Conservation (phyloP, 2,113 vertebrate species). For the Deroptyus accipitrinus region DNA sequence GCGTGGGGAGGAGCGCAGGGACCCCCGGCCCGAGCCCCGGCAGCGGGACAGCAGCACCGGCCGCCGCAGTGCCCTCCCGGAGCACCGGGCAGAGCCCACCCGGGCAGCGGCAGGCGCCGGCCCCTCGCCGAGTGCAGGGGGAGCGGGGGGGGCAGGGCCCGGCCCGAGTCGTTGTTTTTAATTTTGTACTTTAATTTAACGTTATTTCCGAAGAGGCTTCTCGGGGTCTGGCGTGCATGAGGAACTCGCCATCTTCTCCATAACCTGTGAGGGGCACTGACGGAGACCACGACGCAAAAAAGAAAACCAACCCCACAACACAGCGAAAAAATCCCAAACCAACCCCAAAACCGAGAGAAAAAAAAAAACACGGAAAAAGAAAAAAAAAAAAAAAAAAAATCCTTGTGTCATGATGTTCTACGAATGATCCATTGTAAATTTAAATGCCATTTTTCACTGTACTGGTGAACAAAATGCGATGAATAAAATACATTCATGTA, state of each 20-base stretch:
- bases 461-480: constrained; percentile 95
- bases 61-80: not conserved
- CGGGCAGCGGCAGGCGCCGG: constrained; percentile 69
- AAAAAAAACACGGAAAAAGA: not conserved
- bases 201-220: constrained; percentile 87
- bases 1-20: not conserved
- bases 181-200: constrained; percentile 85
- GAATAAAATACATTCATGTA: constrained; percentile 80
- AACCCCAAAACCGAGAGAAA: constrained; percentile 6
- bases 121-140: constrained; percentile 42
- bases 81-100: not conserved
- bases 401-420: constrained; percentile 90
- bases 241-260: constrained; percentile 87
- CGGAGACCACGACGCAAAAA: constrained; percentile 85
- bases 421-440: constrained; percentile 96
- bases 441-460: constrained; percentile 96
- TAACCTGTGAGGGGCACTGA: constrained; percentile 86
- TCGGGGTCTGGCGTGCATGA: constrained; percentile 89
- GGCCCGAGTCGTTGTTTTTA: constrained; percentile 78
- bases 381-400: rapidly evolving
- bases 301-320: constrained; percentile 45
- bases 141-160: constrained; percentile 7
- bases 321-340: not conserved
- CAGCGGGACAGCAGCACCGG: not conserved
- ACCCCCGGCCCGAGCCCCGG: constrained; percentile 13